A percentile compares a stretch with the other conserved stretches of the same genome.
phyloP scores from a whole-genome alignment of 2,888 invertebrate genomes.

The Latrodectus elegans region DNA sequence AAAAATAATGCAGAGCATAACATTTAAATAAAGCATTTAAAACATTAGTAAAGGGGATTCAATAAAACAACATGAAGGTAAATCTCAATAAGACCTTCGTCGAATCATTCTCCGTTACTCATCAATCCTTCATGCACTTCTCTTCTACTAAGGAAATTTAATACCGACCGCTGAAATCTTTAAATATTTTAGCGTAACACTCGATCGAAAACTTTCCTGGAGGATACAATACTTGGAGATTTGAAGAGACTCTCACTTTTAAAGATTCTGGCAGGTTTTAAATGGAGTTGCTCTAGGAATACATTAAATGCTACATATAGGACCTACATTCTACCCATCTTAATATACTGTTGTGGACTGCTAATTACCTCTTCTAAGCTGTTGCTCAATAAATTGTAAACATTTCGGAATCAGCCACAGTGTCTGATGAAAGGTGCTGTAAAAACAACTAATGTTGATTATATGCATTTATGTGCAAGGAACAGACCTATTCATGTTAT shows the following conservation, averaged over 20 bases:
- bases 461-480: neutral
- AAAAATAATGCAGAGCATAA: neutral
- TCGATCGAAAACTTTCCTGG: slow-evolving; percentile 15
- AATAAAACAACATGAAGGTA: slow-evolving; percentile 13
- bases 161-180: neutral
- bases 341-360: slow-evolving; percentile 15
- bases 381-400: neutral
- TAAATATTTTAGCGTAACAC: neutral
- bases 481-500: neutral
- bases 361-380: slow-evolving; percentile 1
- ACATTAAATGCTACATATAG: slow-evolving; percentile 7
- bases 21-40: neutral
- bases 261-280: neutral
- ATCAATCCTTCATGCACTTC: neutral
- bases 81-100: slow-evolving; percentile 1
- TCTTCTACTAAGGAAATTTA: neutral
- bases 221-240: neutral
- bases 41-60: neutral
- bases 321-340: neutral
- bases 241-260: neutral
- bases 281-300: slow-evolving; percentile 9
- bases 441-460: slow-evolving; percentile 1
- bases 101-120: slow-evolving; percentile 8
- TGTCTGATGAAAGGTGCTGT: slow-evolving; percentile 5
- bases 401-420: neutral